Evolutionary conservation across 1,140 invertebrate genomes (phyloP), one percentile per base, ranked within the genome.

Genomic region (Meloidogyne hapla): DNA sequence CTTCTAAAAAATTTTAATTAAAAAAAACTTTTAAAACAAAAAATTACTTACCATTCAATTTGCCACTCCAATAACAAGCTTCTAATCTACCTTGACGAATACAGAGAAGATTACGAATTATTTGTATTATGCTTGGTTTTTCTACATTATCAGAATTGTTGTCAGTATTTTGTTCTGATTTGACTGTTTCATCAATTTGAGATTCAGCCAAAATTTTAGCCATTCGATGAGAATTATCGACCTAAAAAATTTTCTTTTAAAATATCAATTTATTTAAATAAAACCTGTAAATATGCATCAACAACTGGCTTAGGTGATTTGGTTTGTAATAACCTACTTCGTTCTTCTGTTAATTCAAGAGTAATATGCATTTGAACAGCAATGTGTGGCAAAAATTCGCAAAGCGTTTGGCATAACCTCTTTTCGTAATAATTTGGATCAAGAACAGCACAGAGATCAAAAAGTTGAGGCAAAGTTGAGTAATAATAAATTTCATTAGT

Each of bases 391-490:
- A 82, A 45, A 6, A 68, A 38, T 3, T 61, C 67, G 48, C 13
- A 25, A 25, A 82, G 45, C 18, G 38, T 40, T 25, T 42, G 48
- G 28, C 81, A 82, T n/a, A 82, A 42, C 10, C 28, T 12, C 23
- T 56, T 40, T 66, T 82, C 81, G 33, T 62, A 82, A 56, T 74
- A 66, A 25, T 10, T n/a, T 10, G 79, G 76, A 70, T 82, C 81
- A 21, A 82, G 69, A 26, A 21, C 28, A 13, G n/a, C 33, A 45
- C 81, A 61, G 1, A 82, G 15, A 33, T 82, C 79, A 48, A 70
- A 79, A 23, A 82, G 26, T 69, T 83, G 82, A 28, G 81, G 81
- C 45, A 82, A 56, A 2, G 75, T 81, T n/a, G 75, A 78, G 69
- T 82, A 82, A 65, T 83, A 84, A 48, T 79, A 80, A 38, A 83